Percentiles rank a stretch among this genome's conserved stretches.
Conservation (phyloP, 2,797 vertebrate species). For the Alcedo atthis region DNA sequence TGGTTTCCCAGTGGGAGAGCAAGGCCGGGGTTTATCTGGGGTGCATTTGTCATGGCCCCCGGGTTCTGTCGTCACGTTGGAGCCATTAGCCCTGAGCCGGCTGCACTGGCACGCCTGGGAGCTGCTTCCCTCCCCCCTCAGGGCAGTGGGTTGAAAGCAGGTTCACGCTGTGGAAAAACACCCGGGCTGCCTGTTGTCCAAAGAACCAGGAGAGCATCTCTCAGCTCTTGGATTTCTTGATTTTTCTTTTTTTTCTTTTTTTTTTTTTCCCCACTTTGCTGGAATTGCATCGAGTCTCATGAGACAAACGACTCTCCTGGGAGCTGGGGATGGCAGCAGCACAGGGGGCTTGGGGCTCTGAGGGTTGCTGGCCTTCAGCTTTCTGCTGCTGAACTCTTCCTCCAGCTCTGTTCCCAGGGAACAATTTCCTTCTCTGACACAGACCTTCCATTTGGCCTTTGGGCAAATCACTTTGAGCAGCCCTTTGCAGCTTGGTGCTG, state of each 20-base stretch:
- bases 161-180: conserved; percentile 28
- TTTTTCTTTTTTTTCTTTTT: too few relatives aligned
- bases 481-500: neutral
- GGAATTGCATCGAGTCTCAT: too few relatives aligned
- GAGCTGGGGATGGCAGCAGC: neutral
- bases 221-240: neutral
- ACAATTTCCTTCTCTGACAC: neutral
- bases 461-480: neutral
- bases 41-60: neutral
- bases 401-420: neutral
- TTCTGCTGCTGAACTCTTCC: neutral
- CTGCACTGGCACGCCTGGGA: conserved; percentile 7
- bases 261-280: too few relatives aligned
- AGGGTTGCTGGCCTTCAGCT: neutral
- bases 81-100: neutral
- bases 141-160: neutral
- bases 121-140: neutral
- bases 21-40: neutral
- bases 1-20: conserved; percentile 14
- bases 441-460: neutral
- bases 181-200: neutral
- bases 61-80: neutral
- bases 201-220: neutral
- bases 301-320: neutral
- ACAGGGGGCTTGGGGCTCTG: neutral